Conservation (phyloP, 2,888 invertebrate species). For the Perdita meconis region DNA sequence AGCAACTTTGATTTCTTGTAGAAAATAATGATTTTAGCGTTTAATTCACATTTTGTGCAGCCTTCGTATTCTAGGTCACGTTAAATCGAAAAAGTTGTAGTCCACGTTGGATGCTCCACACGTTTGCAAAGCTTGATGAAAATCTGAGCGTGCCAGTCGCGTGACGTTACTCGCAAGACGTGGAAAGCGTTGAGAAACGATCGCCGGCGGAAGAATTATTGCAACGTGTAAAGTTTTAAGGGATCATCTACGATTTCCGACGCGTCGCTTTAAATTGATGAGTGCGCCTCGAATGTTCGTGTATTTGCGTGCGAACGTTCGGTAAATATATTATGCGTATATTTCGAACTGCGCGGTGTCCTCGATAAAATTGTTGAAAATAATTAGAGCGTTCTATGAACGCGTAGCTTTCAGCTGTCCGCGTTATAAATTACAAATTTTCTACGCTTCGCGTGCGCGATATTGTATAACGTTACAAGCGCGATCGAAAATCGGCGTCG, state of each 20-base stretch:
- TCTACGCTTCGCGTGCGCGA: constrained; percentile 1
- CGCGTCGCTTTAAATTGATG: constrained; percentile 12
- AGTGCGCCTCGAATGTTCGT: background rate
- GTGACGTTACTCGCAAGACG: background rate
- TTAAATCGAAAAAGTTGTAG: too few relatives aligned
- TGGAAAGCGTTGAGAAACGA: constrained; percentile 45
- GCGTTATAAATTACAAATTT: constrained; percentile 16
- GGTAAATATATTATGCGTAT: constrained; percentile 7
- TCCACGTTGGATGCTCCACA: too few relatives aligned
- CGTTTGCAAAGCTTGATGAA: too few relatives aligned
- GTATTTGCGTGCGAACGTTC: background rate
- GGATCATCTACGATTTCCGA: constrained; percentile 11
- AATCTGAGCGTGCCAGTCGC: too few relatives aligned
- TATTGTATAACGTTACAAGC: constrained; percentile 16
- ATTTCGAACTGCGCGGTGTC: background rate
- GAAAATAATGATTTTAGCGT: too few relatives aligned
- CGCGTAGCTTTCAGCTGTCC: background rate
- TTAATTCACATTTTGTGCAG: too few relatives aligned
- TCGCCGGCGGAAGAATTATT: constrained; percentile 43
- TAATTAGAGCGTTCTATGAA: constrained; percentile 4
- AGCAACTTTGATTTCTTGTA: too few relatives aligned
- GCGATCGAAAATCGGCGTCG: constrained; percentile 18
- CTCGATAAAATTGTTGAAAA: constrained; percentile 9
- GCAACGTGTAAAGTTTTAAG: constrained; percentile 19
- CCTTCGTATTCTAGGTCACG: too few relatives aligned